phyloP scores from a whole-genome alignment of 2,888 invertebrate species.

The Archips xylosteana region DNA sequence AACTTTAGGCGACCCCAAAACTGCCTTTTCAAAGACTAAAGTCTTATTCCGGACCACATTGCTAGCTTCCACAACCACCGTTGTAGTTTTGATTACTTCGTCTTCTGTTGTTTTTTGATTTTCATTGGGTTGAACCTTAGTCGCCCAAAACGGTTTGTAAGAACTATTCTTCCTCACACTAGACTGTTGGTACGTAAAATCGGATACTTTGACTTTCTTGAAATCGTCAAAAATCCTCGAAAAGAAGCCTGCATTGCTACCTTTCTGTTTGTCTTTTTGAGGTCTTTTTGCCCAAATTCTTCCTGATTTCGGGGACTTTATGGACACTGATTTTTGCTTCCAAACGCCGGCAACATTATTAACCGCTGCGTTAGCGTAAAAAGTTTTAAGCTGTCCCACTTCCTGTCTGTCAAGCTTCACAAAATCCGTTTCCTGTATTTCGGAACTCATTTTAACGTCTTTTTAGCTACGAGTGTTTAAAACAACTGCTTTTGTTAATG shows the following conservation, averaged over 20 bases:
- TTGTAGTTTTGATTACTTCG: slow-evolving; percentile 46
- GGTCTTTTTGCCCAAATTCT: slow-evolving; percentile 55
- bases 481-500: slow-evolving; percentile 41
- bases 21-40: slow-evolving; percentile 54
- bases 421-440: slow-evolving; percentile 63
- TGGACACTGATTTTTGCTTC: slow-evolving; percentile 71
- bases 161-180: slow-evolving; percentile 65
- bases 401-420: slow-evolving; percentile 66
- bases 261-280: slow-evolving; percentile 43
- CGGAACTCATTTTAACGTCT: slow-evolving; percentile 60
- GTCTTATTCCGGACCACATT: slow-evolving; percentile 54
- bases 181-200: slow-evolving; percentile 68
- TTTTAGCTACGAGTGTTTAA: slow-evolving; percentile 34
- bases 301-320: slow-evolving; percentile 73
- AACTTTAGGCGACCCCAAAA: slow-evolving; percentile 56
- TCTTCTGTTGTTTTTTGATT: slow-evolving; percentile 42
- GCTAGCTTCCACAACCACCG: slow-evolving; percentile 49
- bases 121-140: slow-evolving; percentile 53
- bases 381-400: slow-evolving; percentile 61
- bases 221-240: slow-evolving; percentile 68
- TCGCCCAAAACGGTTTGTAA: slow-evolving; percentile 72
- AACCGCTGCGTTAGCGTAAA: slow-evolving; percentile 56
- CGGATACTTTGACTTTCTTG: slow-evolving; percentile 69
- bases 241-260: slow-evolving; percentile 58
- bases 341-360: slow-evolving; percentile 59